A percentile compares a stretch with the other conserved stretches of the same genome.
phyloP scores from a whole-genome alignment of 1,140 invertebrate genomes.

The Drosophila serrata region DNA sequence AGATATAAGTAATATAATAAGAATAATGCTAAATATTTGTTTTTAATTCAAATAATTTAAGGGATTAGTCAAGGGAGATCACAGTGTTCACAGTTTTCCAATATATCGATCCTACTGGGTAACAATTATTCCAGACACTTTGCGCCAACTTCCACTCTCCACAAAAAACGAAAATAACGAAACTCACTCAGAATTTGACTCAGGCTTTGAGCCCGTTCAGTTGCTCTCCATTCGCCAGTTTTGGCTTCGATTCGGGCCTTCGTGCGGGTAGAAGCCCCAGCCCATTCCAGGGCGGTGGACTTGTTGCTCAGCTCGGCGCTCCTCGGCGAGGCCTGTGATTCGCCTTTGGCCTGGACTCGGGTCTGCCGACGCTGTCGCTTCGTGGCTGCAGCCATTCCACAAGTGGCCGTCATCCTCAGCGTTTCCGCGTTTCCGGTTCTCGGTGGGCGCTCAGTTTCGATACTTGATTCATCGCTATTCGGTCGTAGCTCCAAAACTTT shows the following conservation, averaged over 20 bases:
- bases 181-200: constrained; percentile 54
- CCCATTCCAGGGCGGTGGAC: constrained; percentile 31
- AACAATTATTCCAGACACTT: not conserved
- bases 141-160: constrained; percentile 4
- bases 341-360: constrained; percentile 54
- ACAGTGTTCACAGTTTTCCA: too few species aligned
- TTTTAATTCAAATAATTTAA: too few species aligned
- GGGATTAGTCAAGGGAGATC: too few species aligned
- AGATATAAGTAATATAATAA: too few species aligned
- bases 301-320: constrained; percentile 44
- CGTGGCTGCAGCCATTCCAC: constrained; percentile 69
- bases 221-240: constrained; percentile 70
- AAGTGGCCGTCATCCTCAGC: constrained; percentile 75
- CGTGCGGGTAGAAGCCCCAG: constrained; percentile 60
- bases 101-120: not conserved
- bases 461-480: constrained; percentile 52
- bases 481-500: constrained; percentile 20
- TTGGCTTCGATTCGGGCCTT: constrained; percentile 25
- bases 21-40: too few species aligned
- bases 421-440: constrained; percentile 78
- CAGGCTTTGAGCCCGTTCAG: constrained; percentile 55
- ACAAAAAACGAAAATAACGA: not conserved
- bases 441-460: constrained; percentile 59
- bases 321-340: constrained; percentile 68
- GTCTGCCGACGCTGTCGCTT: constrained; percentile 36